Percentiles rank a stretch among this genome's conserved stretches.
Evolutionary conservation across 2,113 vertebrate genomes (phyloP).

Genomic region (Agapornis roseicollis): DNA sequence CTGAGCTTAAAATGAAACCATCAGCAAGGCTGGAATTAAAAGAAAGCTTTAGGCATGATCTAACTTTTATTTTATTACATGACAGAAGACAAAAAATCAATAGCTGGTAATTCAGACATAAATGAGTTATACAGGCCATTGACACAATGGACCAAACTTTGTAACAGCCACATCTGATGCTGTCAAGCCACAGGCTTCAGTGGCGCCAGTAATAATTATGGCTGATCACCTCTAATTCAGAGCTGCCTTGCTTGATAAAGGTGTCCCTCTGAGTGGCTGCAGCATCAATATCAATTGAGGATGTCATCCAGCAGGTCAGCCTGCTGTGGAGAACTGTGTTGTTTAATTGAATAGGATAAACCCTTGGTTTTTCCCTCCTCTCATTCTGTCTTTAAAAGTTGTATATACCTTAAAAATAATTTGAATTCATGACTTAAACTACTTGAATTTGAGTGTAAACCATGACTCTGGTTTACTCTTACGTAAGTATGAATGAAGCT

Average conservation of each 20-base stretch:
- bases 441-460: neutral
- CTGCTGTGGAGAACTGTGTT: neutral
- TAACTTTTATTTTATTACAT: conserved; percentile 78
- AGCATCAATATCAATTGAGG: conserved; percentile 67
- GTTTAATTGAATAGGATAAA: neutral
- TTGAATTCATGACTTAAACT: neutral
- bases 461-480: neutral
- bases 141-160: conserved; percentile 80
- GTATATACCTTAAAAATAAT: neutral
- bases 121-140: conserved; percentile 82
- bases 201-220: conserved; percentile 84
- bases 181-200: conserved; percentile 74
- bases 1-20: conserved; percentile 29
- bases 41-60: conserved; percentile 60
- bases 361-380: neutral
- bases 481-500: neutral
- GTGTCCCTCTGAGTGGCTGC: conserved; percentile 71
- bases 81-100: conserved; percentile 75
- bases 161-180: conserved; percentile 78
- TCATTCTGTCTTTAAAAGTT: neutral
- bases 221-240: conserved; percentile 82
- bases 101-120: conserved; percentile 74
- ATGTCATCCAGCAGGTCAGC: conserved; percentile 59
- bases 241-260: conserved; percentile 77
- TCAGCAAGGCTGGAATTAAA: conserved; percentile 53